Conservation (phyloP, 2,888 invertebrate genomes). For the Dasypolia templi region DNA sequence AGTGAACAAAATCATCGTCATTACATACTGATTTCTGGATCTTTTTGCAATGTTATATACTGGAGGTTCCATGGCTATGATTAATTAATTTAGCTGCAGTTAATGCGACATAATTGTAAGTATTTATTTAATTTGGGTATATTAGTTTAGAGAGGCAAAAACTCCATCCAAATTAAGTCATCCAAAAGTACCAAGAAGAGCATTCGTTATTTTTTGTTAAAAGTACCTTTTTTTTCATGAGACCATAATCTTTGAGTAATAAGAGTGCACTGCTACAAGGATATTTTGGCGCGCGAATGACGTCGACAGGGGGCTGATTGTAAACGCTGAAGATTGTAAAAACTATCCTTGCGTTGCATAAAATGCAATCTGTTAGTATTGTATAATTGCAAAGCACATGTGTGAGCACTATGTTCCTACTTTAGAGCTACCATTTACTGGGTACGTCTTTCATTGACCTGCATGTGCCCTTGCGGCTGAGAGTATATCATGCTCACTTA, state of each 20-base stretch:
- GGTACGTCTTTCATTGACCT: too few species aligned
- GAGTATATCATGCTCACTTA: too few species aligned
- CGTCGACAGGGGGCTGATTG: too few species aligned
- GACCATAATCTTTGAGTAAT: neutral
- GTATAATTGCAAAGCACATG: too few species aligned
- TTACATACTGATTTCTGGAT: neutral
- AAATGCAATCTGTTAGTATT: too few species aligned
- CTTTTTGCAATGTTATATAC: neutral
- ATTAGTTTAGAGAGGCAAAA: neutral
- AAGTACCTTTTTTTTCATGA: neutral
- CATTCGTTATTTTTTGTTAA: neutral
- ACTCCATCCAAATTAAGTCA: neutral
- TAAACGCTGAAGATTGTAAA: too few species aligned
- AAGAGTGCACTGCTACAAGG: neutral
- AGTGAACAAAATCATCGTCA: conserved; percentile 5
- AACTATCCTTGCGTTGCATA: too few species aligned
- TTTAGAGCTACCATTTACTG: too few species aligned
- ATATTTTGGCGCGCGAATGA: neutral
- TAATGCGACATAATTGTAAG: neutral
- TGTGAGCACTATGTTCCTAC: too few species aligned
- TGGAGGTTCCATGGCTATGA: neutral
- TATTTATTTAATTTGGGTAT: neutral
- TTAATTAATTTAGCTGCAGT: neutral
- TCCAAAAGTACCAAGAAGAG: neutral
- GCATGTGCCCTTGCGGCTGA: too few species aligned